Evolutionary conservation across 2,797 vertebrate species (phyloP).

Genomic region (Anomalospiza imberbis): DNA sequence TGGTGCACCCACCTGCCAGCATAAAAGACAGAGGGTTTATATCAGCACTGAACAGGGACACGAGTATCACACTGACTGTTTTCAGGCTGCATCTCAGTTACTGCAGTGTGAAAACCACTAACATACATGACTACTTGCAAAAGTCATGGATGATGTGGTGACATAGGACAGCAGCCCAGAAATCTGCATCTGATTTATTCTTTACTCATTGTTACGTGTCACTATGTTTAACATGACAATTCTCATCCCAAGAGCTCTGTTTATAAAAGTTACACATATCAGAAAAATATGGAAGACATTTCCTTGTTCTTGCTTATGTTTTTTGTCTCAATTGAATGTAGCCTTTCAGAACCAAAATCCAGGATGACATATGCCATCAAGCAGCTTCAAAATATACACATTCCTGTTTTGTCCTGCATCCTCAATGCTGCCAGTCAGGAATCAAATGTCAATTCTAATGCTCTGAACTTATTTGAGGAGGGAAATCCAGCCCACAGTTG

Average conservation of each 20-base stretch:
- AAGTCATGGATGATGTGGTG: background rate
- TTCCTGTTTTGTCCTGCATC: background rate
- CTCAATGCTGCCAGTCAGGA: conserved; percentile 8
- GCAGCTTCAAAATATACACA: background rate
- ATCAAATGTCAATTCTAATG: background rate
- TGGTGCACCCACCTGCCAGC: background rate
- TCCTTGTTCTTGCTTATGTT: background rate
- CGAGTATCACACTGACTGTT: background rate
- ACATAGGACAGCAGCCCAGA: background rate
- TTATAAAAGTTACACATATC: background rate
- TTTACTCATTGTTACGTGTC: background rate
- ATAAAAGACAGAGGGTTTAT: background rate
- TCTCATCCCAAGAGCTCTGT: background rate
- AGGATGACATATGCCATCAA: background rate
- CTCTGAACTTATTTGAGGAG: background rate
- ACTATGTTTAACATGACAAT: background rate
- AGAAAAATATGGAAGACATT: background rate
- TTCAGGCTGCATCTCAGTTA: background rate
- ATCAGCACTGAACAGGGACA: background rate
- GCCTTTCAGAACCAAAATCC: conserved; percentile 16
- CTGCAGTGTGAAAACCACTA: background rate
- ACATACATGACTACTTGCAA: background rate
- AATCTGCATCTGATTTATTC: background rate
- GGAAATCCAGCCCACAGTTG: background rate
- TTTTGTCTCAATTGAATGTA: background rate